A percentile compares a stretch with the other conserved stretches of the same genome.
Evolutionary conservation across 2,113 vertebrate species (phyloP).

Genomic region (Acanthochromis polyacanthus): DNA sequence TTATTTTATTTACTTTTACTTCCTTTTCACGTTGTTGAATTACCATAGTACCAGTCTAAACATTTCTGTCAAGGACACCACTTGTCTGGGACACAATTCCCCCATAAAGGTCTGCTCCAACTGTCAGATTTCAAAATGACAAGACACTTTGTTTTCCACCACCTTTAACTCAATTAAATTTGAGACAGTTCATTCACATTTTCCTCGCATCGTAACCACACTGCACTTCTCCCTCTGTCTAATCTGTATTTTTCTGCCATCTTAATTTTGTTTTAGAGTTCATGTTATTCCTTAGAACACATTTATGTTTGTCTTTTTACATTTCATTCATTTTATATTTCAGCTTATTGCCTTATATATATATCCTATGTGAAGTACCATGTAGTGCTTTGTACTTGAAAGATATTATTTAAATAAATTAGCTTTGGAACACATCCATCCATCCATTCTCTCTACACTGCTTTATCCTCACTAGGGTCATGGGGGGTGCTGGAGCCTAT

Average conservation of each 20-base stretch:
- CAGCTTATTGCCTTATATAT: too few relatives aligned
- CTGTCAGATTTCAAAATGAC: not conserved
- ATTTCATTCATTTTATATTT: too few relatives aligned
- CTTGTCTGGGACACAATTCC: not conserved
- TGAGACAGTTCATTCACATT: too few relatives aligned
- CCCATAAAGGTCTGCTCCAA: not conserved
- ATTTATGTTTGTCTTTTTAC: not conserved
- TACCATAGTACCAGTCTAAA: not conserved
- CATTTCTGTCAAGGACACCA: constrained; percentile 1
- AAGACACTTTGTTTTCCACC: not conserved
- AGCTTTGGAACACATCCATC: not conserved
- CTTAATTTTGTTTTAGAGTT: not conserved
- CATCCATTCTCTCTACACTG: too few relatives aligned
- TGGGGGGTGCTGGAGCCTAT: too few relatives aligned
- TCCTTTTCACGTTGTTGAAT: not conserved
- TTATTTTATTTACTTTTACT: not conserved
- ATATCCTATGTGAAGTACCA: too few relatives aligned
- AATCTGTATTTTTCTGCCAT: too few relatives aligned
- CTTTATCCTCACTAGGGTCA: too few relatives aligned
- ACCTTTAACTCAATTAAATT: too few relatives aligned
- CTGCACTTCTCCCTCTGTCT: too few relatives aligned
- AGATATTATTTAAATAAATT: not conserved
- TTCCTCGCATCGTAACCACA: too few relatives aligned
- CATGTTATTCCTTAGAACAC: not conserved
- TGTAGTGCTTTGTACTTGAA: not conserved